phyloP scores from a whole-genome alignment of 2,113 vertebrate genomes.

The Sceloporus tristichus region DNA sequence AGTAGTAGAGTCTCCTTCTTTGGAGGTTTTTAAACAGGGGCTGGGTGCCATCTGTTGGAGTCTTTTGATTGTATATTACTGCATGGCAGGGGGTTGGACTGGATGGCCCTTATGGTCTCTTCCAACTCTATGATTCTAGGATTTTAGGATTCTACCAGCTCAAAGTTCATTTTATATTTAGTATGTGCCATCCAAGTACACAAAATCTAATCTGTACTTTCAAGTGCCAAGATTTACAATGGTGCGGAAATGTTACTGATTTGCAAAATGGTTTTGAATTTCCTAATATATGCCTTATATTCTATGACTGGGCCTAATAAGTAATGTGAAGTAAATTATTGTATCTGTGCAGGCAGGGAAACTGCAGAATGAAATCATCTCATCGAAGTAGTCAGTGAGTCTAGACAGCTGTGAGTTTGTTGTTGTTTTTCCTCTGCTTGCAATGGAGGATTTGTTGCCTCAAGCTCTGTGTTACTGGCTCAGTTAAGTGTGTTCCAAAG shows the following conservation, averaged over 20 bases:
- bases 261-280: background rate
- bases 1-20: too few species aligned
- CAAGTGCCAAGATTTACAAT: background rate
- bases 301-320: constrained; percentile 21
- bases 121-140: background rate
- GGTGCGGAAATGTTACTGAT: background rate
- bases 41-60: too few species aligned
- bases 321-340: constrained; percentile 39
- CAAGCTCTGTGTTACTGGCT: constrained; percentile 40
- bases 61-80: too few species aligned
- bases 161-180: background rate
- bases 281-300: background rate
- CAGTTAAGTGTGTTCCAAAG: constrained; percentile 33
- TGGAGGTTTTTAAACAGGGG: too few species aligned
- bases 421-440: constrained; percentile 43
- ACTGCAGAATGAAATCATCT: constrained; percentile 44
- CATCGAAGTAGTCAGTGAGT: constrained; percentile 35
- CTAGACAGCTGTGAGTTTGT: constrained; percentile 30
- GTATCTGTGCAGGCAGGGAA: constrained; percentile 11
- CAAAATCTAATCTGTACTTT: background rate
- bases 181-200: background rate
- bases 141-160: background rate
- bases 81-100: too few species aligned
- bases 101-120: too few species aligned
- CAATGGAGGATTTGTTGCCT: constrained; percentile 49